phyloP scores from a whole-genome alignment of 2,113 vertebrate species.

The Eclectus roratus region DNA sequence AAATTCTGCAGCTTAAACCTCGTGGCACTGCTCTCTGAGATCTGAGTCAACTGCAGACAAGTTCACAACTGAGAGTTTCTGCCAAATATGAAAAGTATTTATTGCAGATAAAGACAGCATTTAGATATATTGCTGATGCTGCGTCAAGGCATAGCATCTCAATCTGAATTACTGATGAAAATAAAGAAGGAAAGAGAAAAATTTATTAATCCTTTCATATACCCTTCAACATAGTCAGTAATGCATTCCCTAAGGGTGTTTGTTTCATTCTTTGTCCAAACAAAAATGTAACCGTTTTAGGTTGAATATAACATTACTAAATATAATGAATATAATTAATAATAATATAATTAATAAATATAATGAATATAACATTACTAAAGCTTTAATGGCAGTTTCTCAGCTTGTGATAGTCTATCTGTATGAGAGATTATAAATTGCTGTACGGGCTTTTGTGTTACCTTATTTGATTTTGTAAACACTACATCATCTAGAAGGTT shows the following conservation, averaged over 20 bases:
- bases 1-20: not conserved
- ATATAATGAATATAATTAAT: not conserved
- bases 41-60: not conserved
- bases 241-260: not conserved
- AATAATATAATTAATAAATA: not conserved
- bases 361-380: not conserved
- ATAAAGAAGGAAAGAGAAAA: not conserved
- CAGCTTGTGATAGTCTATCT: not conserved
- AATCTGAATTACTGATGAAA: not conserved
- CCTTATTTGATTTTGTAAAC: not conserved
- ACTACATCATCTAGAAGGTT: not conserved
- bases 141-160: not conserved
- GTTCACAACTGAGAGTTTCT: not conserved
- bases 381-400: not conserved
- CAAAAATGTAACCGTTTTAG: not conserved
- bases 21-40: not conserved
- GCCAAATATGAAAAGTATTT: not conserved
- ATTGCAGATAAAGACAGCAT: not conserved
- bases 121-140: not conserved
- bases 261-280: not conserved
- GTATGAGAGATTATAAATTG: not conserved
- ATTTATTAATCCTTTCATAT: not conserved
- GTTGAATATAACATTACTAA: not conserved
- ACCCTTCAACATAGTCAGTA: not conserved
- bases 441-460: not conserved